Evolutionary conservation across 2,113 vertebrate genomes (phyloP).

Genomic region (Chlorodrepanis virens): DNA sequence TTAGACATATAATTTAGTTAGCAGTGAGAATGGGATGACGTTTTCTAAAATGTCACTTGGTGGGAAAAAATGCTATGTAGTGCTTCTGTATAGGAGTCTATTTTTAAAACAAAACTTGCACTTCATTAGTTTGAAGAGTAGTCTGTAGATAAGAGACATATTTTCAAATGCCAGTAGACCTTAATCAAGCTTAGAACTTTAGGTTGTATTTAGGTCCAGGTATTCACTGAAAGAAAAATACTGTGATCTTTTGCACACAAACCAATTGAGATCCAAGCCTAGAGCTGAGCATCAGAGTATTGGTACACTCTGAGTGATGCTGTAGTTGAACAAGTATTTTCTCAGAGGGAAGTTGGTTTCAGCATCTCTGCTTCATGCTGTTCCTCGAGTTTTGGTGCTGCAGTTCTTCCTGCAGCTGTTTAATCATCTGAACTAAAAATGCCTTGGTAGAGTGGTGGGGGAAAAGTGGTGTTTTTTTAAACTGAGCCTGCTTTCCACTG

Average conservation of each 20-base stretch:
- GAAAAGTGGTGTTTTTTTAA: neutral
- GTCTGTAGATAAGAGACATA: neutral
- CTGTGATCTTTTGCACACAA: neutral
- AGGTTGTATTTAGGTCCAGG: neutral
- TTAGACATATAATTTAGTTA: neutral
- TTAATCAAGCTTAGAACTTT: neutral
- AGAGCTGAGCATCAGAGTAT: neutral
- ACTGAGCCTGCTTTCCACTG: neutral
- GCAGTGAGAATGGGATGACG: neutral
- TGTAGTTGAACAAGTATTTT: neutral
- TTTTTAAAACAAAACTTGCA: neutral
- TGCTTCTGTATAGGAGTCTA: neutral
- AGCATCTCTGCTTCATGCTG: neutral
- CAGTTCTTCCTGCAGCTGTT: neutral
- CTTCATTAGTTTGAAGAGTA: neutral
- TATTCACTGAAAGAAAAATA: neutral
- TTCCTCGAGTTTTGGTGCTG: neutral
- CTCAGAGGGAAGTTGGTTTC: neutral
- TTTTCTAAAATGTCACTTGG: neutral
- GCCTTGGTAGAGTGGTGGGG: accelerated
- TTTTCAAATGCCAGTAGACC: neutral
- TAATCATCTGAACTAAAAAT: neutral
- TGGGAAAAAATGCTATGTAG: neutral
- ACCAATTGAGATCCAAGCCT: neutral
- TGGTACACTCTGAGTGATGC: neutral